Base-by-base conservation (phyloP, 1,140 invertebrate genomes). In the Hypothenemus hampei region DNA sequence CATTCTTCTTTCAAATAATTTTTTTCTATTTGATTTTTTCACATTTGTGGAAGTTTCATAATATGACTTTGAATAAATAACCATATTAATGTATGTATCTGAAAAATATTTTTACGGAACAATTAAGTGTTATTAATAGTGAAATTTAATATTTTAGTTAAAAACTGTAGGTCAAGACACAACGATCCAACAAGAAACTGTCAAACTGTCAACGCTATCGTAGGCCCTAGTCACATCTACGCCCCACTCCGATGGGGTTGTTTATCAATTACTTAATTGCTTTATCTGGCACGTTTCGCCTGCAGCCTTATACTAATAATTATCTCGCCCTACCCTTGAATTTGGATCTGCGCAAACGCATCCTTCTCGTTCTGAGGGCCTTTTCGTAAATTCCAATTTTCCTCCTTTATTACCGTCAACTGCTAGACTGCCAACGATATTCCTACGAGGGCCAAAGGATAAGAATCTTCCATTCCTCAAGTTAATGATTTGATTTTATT, bases 191-290 rank as follows among this genome's bases (percentile, higher is more conserved):
- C n/a, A n/a, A n/a, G n/a, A n/a, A n/a, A n/a, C n/a, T 13, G 8
- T 31, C 26, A 31, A 31, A 46, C 31, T 31, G 15, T 26, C 15
- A 16, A 31, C 24, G 13, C 6, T 16, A 46, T 46, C 43, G 43
- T 46, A 46, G 43, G 43, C 43, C 43, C 19, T 2, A 37, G 23
- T 40, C 7, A 37, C 35, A 29, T 44, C 47, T 58, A 50, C 55
- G 47, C 45, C 16, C 41, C 41, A 26, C n/a, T n/a, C 21, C 29
- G 51, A 52, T 55, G 52, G 59, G 62, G 62, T 63, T 63, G 62
- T 63, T 63, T 63, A 63, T 63, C 62, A 63, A 63, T 63, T 63
- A 63, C 62, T 63, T 63, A 63, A 63, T 63, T 63, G 62, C 59
- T 63, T 61, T 63, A 63, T 63, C 59, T 63, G 60, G 53, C 61